Percentiles rank a stretch among this genome's conserved stretches.
Conservation (phyloP, 2,888 invertebrate species). For the Sceliomorpha sp. region DNA sequence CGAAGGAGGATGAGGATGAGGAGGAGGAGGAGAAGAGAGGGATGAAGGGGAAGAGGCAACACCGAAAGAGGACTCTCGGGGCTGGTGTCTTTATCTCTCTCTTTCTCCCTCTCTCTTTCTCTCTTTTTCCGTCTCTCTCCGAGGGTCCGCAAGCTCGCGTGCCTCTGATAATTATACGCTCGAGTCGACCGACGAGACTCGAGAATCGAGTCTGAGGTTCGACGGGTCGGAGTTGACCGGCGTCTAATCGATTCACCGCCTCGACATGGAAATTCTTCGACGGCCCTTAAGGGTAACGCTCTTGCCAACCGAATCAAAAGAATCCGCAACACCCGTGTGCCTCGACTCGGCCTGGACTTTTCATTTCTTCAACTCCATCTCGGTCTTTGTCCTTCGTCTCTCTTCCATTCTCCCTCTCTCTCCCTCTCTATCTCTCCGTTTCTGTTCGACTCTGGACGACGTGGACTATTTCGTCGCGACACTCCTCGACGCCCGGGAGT, state of each 20-base stretch:
- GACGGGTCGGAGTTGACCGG: slow-evolving; percentile 78
- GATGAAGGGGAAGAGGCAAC: slow-evolving; percentile 37
- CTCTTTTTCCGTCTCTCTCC: slow-evolving; percentile 6
- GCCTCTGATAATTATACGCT: slow-evolving; percentile 78
- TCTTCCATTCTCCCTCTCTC: too few species aligned
- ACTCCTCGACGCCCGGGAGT: too few species aligned
- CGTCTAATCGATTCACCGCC: slow-evolving; percentile 78
- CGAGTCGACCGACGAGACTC: slow-evolving; percentile 63
- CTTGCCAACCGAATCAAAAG: slow-evolving; percentile 31
- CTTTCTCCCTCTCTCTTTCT: slow-evolving; percentile 29
- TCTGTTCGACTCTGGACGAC: too few species aligned
- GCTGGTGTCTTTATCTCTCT: too few species aligned
- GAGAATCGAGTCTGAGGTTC: slow-evolving; percentile 74
- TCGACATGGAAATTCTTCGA: slow-evolving; percentile 75
- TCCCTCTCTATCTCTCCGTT: too few species aligned
- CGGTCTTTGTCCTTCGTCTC: too few species aligned
- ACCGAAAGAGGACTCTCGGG: too few species aligned
- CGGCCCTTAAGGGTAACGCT: slow-evolving; percentile 59
- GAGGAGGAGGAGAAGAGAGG: slow-evolving; percentile 11
- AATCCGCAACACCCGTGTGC: slow-evolving; percentile 9
- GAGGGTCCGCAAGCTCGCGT: slow-evolving; percentile 74
- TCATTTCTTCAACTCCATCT: too few species aligned
- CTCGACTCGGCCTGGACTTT: too few species aligned
- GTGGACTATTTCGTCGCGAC: too few species aligned
- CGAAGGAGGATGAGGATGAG: too few species aligned